Evolutionary conservation across 2,888 invertebrate genomes (phyloP).

Genomic region (Torymus tubicola): DNA sequence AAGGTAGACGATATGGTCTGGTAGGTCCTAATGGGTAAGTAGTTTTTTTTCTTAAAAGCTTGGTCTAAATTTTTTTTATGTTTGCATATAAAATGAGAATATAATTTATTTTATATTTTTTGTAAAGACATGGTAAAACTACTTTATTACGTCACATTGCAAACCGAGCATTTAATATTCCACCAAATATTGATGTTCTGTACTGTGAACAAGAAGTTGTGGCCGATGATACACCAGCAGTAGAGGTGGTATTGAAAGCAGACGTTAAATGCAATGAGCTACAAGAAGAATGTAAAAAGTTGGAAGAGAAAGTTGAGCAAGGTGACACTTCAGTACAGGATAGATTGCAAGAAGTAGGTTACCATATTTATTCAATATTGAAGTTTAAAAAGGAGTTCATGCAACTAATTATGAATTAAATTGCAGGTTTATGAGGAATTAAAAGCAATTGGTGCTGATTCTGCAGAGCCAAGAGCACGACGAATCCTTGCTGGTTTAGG

Average conservation of each 20-base stretch:
- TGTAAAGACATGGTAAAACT: conserved; percentile 95
- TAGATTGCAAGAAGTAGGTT: conserved; percentile 85
- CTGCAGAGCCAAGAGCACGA: conserved; percentile 97
- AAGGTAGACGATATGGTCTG: conserved; percentile 95
- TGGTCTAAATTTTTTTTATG: conserved; percentile 2
- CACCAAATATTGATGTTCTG: conserved; percentile 96
- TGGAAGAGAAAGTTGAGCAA: conserved; percentile 86
- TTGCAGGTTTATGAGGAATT: conserved; percentile 92
- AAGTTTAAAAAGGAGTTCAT: neutral
- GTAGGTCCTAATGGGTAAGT: conserved; percentile 97
- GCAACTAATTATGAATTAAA: conserved; percentile 13
- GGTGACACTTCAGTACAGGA: conserved; percentile 87
- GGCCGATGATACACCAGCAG: conserved; percentile 95
- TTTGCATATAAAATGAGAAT: neutral
- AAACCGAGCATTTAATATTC: conserved; percentile 92
- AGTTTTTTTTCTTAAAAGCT: conserved; percentile 13
- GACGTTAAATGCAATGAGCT: conserved; percentile 92
- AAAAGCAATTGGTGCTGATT: conserved; percentile 97
- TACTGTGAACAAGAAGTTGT: conserved; percentile 99
- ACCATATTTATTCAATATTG: conserved; percentile 22
- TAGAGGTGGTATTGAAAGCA: conserved; percentile 94
- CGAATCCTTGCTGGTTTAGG: conserved; percentile 98
- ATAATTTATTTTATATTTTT: neutral
- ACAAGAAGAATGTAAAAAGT: conserved; percentile 87
- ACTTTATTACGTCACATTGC: conserved; percentile 96